Evolutionary conservation across 2,888 invertebrate species (phyloP), one percentile per base, ranked within the genome.

Genomic region (Microplitis manilae): DNA sequence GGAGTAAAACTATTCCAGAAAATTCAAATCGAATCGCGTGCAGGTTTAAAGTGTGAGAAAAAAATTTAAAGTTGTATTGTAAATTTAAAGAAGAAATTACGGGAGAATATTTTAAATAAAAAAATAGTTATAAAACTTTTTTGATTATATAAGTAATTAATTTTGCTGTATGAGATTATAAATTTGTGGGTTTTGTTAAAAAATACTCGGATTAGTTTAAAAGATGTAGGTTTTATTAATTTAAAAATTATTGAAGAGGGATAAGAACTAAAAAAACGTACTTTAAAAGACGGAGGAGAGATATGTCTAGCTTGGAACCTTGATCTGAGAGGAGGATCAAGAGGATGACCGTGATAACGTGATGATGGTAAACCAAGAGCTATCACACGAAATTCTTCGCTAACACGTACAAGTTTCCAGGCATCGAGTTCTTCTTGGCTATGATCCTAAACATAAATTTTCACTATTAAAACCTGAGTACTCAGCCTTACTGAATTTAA

Each of bases 291-390:
- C 81, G 92, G 90, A 76, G 92, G 91, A 73, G 93, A 91, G 79
- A 98, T 93, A 90, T 97, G 95, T 87, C 97, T 92, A 0, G 97
- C 97, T 90, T 99, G 99, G 90, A 99, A 99, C 77, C 99, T 92
- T 0, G 98, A 98, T 75, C 98, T 92, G 41, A 98, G 91, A 0
- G 99, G 99, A 30, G 98, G 98, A 91, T 99, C 99, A 59, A 99
- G 91, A 0, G 98, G 97, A 89, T 98, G 97, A 5, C 98, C 99
- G 71, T 93, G 93, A 90, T 97, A 98, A 73, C 94, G 91, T 38
- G 97, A 96, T 13, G 97, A 95, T 0, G 98, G 97, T 79, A 98
- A 87, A 0, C 98, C 98, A n/a, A 98, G 91, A 0, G 97, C 98
- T 75, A 98, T 95, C 8, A 98, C 97, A 68, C 98, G 93, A 90